Conservation (phyloP, 2,888 invertebrate species). For the Philereme vetulata region DNA sequence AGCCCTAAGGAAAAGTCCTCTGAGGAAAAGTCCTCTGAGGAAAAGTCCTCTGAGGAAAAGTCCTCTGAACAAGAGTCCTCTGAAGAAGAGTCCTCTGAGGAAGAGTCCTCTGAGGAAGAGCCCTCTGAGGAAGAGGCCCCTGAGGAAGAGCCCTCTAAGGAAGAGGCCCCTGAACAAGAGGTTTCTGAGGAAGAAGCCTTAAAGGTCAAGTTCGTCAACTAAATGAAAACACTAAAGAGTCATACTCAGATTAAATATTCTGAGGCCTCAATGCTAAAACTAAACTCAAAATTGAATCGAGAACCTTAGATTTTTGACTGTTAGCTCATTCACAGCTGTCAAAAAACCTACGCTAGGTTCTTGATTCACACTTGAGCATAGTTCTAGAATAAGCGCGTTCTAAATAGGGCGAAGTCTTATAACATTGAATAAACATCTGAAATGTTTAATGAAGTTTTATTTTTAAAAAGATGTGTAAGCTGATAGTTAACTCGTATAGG, state of each 20-base stretch:
- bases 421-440: no score
- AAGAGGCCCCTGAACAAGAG: background rate
- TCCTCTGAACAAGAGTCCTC: background rate
- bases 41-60: background rate
- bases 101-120: background rate
- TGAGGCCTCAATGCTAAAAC: background rate
- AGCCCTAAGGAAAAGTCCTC: background rate
- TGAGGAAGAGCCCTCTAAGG: background rate
- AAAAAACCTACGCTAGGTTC: no score
- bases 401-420: no score
- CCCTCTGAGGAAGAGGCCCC: background rate
- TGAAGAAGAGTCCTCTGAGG: background rate
- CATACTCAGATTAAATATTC: background rate
- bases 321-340: no score
- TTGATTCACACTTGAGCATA: no score
- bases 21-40: background rate
- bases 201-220: slow-evolving; percentile 35
- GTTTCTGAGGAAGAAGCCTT: background rate
- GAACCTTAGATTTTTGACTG: no score
- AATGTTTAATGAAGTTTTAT: no score
- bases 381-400: no score
- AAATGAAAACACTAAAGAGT: slow-evolving; percentile 9
- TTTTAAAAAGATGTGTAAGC: no score
- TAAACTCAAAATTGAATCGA: background rate
- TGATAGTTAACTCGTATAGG: no score